These are phyloP conservation scores for Drosophila truncata DNA, from an alignment of 1,140 invertebrate species.

Conservation along the genomic window DNA sequence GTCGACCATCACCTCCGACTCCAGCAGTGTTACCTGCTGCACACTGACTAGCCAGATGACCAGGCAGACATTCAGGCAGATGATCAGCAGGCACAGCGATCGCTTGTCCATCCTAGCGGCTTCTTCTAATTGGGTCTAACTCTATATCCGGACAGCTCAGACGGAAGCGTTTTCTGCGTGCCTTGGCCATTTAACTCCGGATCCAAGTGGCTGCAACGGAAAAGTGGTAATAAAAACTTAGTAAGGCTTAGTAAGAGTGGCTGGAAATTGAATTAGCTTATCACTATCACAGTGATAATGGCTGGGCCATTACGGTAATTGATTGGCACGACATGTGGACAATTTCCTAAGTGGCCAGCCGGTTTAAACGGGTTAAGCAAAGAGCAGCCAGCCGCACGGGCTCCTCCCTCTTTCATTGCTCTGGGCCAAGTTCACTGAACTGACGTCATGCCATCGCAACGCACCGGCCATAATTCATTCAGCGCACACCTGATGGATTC, in stretches of 20 bases:
- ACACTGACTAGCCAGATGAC: conserved; percentile 79
- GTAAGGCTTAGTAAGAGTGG: conserved; percentile 3
- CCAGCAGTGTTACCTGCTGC: conserved; percentile 57
- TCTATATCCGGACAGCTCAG: conserved; percentile 56
- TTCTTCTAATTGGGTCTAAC: conserved; percentile 28
- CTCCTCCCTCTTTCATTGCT: neutral
- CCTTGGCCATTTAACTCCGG: conserved; percentile 69
- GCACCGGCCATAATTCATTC: conserved; percentile 49
- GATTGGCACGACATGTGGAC: conserved; percentile 18
- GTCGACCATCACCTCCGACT: conserved; percentile 24
- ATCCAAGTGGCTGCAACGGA: conserved; percentile 48
- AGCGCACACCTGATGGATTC: conserved; percentile 51
- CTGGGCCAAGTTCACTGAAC: conserved; percentile 13
- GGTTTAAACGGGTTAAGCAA: conserved; percentile 15
- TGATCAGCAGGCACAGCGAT: conserved; percentile 72
- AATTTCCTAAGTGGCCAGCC: conserved; percentile 31
- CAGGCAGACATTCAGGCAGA: conserved; percentile 74
- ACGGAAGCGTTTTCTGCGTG: conserved; percentile 74
- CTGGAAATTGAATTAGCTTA: conserved; percentile 10
- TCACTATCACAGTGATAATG: conserved; percentile 29
- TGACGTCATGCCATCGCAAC: conserved; percentile 39
- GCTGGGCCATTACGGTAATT: conserved; percentile 40
- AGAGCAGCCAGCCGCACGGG: neutral
- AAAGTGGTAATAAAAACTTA: neutral
- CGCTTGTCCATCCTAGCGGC: conserved; percentile 77